phyloP scores from a whole-genome alignment of 2,797 vertebrate species.

The Presbytis comata region DNA sequence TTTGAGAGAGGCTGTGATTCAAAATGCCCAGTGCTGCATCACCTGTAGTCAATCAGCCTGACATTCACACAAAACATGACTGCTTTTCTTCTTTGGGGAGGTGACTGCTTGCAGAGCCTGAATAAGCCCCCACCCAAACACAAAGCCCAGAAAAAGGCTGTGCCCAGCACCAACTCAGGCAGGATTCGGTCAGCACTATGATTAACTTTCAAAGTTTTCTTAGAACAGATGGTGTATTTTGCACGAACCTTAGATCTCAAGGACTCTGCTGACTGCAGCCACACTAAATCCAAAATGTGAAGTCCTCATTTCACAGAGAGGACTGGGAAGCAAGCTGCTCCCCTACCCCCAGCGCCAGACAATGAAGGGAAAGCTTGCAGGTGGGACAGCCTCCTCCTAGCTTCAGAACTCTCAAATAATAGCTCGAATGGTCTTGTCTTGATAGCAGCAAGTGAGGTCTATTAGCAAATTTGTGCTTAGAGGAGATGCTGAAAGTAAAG shows the following conservation, averaged over 20 bases:
- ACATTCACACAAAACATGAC: not conserved
- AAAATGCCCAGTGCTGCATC: slow-evolving; percentile 45
- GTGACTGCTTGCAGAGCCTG: not conserved
- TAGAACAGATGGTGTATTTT: not conserved
- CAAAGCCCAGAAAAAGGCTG: not conserved
- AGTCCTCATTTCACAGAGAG: not conserved
- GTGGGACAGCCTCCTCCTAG: not conserved
- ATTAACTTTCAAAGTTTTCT: slow-evolving; percentile 54
- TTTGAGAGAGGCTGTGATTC: slow-evolving; percentile 46
- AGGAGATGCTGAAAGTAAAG: not conserved
- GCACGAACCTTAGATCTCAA: not conserved
- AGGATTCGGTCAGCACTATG: not conserved
- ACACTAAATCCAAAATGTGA: not conserved
- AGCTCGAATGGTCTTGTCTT: not conserved
- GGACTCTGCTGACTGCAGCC: not conserved
- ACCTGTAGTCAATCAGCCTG: slow-evolving; percentile 63
- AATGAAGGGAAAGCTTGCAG: not conserved
- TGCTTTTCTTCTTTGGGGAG: slow-evolving; percentile 48
- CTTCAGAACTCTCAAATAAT: not conserved
- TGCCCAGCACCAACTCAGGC: not conserved
- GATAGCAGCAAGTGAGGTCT: not conserved
- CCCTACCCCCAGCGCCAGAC: not conserved
- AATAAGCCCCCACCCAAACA: not conserved
- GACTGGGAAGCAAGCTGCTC: not conserved
- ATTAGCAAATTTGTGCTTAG: not conserved